These are phyloP conservation scores for Pangasius macronema DNA, from an alignment of 2,797 vertebrate species.

Conservation along the genomic window DNA sequence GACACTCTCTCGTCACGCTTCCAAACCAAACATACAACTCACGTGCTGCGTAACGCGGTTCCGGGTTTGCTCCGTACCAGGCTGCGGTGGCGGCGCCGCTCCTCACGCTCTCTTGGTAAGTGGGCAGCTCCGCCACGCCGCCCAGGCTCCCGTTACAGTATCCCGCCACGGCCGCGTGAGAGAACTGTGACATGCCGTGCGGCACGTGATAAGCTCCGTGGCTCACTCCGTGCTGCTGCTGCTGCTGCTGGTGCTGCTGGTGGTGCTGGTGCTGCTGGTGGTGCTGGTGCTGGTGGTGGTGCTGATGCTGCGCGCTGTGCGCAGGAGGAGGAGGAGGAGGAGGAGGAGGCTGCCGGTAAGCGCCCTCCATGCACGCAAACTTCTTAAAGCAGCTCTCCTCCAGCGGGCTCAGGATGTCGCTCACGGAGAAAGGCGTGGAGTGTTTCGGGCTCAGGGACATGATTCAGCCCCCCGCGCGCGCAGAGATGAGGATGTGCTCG, in stretches of 20 bases:
- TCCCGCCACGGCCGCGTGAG: slow-evolving; percentile 81
- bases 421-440: slow-evolving; percentile 94
- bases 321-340: neutral
- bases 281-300: slow-evolving; percentile 19
- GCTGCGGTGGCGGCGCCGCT: slow-evolving; percentile 78
- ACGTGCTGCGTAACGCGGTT: slow-evolving; percentile 90
- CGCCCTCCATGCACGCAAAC: slow-evolving; percentile 82
- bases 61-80: slow-evolving; percentile 86
- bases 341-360: slow-evolving; percentile 68
- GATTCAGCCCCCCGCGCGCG: slow-evolving; percentile 73
- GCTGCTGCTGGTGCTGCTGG: slow-evolving; percentile 52
- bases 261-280: slow-evolving; percentile 54
- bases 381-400: slow-evolving; percentile 92
- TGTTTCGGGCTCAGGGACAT: slow-evolving; percentile 97
- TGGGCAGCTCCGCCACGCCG: slow-evolving; percentile 82
- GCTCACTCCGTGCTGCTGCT: slow-evolving; percentile 66
- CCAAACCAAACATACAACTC: too few relatives aligned
- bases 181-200: slow-evolving; percentile 82
- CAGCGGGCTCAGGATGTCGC: slow-evolving; percentile 91
- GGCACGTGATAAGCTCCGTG: slow-evolving; percentile 80
- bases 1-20: too few relatives aligned
- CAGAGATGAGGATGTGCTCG: slow-evolving; percentile 49
- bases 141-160: slow-evolving; percentile 88
- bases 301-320: slow-evolving; percentile 20
- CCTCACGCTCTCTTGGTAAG: slow-evolving; percentile 85